Conservation (phyloP, 1,140 invertebrate species). For the Aphis craccivora region DNA sequence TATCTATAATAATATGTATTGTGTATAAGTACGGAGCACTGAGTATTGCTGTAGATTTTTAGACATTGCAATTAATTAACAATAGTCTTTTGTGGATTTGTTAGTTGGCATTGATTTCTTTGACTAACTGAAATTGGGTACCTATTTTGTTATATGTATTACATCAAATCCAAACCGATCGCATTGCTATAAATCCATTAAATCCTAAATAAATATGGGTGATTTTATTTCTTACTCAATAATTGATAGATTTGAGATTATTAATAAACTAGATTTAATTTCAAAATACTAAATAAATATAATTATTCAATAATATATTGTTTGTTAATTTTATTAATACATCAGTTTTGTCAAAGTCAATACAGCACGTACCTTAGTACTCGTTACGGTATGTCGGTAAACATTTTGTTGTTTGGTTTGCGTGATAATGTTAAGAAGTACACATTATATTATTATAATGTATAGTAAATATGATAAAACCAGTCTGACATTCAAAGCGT, state of each 20-base stretch:
- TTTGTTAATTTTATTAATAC: neutral
- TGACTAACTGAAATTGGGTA: neutral
- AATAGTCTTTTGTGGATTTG: neutral
- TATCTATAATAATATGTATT: neutral
- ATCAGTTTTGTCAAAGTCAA: neutral
- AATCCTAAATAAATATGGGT: neutral
- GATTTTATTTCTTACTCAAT: neutral
- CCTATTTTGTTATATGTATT: neutral
- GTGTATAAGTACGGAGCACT: neutral
- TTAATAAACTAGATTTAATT: neutral
- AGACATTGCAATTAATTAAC: neutral
- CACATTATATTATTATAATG: neutral
- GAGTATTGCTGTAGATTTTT: neutral
- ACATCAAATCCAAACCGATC: neutral
- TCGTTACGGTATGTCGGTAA: neutral
- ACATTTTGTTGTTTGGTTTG: neutral
- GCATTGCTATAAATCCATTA: neutral
- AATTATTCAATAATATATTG: neutral
- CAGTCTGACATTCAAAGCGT: neutral
- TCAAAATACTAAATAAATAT: neutral
- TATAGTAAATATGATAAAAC: conserved; percentile 2
- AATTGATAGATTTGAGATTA: neutral
- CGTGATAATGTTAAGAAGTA: neutral
- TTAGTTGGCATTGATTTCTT: neutral
- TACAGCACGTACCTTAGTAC: neutral